These are phyloP conservation scores for Perithous albicinctus DNA, from an alignment of 2,888 invertebrate species.

Conservation along the genomic window DNA sequence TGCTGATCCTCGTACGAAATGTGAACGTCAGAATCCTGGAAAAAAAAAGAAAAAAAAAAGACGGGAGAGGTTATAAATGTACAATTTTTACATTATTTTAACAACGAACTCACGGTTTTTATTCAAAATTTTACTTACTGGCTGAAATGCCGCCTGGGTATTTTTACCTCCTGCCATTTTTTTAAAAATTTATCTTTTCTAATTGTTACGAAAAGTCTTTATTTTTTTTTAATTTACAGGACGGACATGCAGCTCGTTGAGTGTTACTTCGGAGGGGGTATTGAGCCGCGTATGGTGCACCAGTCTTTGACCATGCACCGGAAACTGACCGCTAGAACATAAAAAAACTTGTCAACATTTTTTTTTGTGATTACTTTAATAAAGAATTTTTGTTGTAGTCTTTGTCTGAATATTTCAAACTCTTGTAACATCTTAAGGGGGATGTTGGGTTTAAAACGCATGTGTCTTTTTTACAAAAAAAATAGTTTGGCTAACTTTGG, in stretches of 20 bases:
- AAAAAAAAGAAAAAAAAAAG: too few relatives aligned
- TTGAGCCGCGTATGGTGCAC: background rate
- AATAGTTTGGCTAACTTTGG: too few relatives aligned
- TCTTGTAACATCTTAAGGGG: too few relatives aligned
- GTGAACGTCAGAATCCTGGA: constrained; percentile 96
- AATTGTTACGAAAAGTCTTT: background rate
- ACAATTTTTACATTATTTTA: constrained; percentile 18
- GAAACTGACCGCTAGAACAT: background rate
- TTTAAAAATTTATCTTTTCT: background rate
- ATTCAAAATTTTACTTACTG: constrained; percentile 85
- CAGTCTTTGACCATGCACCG: background rate
- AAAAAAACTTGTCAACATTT: too few relatives aligned
- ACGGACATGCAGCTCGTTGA: background rate
- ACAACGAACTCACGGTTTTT: constrained; percentile 45
- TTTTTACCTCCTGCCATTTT: constrained; percentile 78
- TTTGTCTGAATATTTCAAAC: too few relatives aligned
- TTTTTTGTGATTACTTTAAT: too few relatives aligned
- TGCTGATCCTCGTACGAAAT: constrained; percentile 98
- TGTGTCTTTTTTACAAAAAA: too few relatives aligned
- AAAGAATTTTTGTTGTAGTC: too few relatives aligned
- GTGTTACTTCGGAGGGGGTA: background rate
- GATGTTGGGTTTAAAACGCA: too few relatives aligned
- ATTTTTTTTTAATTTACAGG: background rate
- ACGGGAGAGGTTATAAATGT: constrained; percentile 68
- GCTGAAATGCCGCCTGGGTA: constrained; percentile 89